Evolutionary conservation across 2,888 invertebrate genomes (phyloP), one percentile per base, ranked within the genome.

Genomic region (Tholera decimalis): DNA sequence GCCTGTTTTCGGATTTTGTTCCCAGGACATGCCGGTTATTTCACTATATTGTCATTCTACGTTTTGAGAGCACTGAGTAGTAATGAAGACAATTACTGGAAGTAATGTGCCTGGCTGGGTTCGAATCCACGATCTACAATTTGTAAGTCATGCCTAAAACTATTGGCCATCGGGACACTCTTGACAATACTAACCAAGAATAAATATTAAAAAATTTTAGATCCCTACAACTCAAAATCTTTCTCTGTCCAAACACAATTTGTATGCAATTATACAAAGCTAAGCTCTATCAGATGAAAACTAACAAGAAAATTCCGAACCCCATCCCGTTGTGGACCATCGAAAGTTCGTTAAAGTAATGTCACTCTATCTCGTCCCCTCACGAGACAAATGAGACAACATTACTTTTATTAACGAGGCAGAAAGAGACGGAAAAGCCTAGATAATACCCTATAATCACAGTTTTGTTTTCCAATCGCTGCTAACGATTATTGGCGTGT

Each of bases 381-480:
- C 90, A 85, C 77, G 85, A 88, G 85, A 85, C 82, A 84, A 91
- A 85, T 80, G 93, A 90, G 89, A 93, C 67, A 72, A 83, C 83
- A 79, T 79, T 82, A 90, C 73, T 77, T 68, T 73, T 65, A 58
- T 65, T 73, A 67, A 72, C 74, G 66, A 61, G 89, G 68, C 51
- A 68, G 86, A 93, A 83, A 84, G 88, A 78, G 92, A 93, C 64
- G 68, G 82, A 69, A 79, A 73, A 84, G 79, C 75, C 79, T 80
- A 91, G 92, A 93, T 95, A 94, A 94, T 94, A 88, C 93, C 94
- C 87, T 92, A 96, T 96, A 96, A 96, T 96, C 96, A 96, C 96
- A 96, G 96, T 96, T 96, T 96, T 96, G 96, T 96, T 96, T 96
- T 96, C 96, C 96, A 96, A 96, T 96, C 96, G 96, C 93, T 95